A percentile compares a stretch with the other conserved stretches of the same genome.
phyloP scores from a whole-genome alignment of 30 jellyfish, hydroid and myxozoan species.

The Aurelia aurita complex sp. Pacific region DNA sequence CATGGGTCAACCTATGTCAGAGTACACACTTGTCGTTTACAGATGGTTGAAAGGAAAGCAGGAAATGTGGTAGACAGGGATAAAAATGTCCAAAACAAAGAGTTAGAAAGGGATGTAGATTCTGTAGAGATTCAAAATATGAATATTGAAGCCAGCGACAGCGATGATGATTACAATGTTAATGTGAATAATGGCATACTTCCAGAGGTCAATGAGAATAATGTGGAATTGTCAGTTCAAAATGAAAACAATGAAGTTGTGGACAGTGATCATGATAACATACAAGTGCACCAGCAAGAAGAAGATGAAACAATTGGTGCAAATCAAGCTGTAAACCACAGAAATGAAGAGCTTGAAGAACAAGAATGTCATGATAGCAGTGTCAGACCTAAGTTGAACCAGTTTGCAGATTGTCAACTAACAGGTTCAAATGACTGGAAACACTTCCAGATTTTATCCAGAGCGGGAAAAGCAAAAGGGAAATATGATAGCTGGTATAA shows the following conservation, averaged over 20 bases:
- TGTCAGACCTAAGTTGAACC: slow-evolving; percentile 9
- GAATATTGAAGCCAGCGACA: background rate
- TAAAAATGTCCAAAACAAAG: background rate
- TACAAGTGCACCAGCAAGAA: background rate
- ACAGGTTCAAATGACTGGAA: slow-evolving; percentile 26
- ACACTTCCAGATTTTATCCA: slow-evolving; percentile 10
- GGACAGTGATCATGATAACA: background rate
- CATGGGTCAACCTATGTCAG: slow-evolving; percentile 34
- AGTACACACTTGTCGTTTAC: slow-evolving; percentile 40
- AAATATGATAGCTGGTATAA: slow-evolving; percentile 27
- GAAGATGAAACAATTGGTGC: background rate
- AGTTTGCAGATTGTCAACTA: slow-evolving; percentile 8
- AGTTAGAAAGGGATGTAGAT: background rate
- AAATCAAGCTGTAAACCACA: background rate
- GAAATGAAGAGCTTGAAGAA: background rate
- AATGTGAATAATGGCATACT: background rate
- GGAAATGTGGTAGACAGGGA: background rate
- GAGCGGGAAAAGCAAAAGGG: slow-evolving; percentile 22
- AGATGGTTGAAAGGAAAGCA: background rate
- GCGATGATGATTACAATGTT: background rate
- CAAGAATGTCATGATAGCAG: background rate
- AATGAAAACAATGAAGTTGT: background rate
- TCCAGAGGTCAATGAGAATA: background rate
- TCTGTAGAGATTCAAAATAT: background rate
- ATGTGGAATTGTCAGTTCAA: background rate